Percentiles rank a stretch among this genome's conserved stretches.
phyloP scores from a whole-genome alignment of 2,113 vertebrate genomes.

The Podarcis muralis region DNA sequence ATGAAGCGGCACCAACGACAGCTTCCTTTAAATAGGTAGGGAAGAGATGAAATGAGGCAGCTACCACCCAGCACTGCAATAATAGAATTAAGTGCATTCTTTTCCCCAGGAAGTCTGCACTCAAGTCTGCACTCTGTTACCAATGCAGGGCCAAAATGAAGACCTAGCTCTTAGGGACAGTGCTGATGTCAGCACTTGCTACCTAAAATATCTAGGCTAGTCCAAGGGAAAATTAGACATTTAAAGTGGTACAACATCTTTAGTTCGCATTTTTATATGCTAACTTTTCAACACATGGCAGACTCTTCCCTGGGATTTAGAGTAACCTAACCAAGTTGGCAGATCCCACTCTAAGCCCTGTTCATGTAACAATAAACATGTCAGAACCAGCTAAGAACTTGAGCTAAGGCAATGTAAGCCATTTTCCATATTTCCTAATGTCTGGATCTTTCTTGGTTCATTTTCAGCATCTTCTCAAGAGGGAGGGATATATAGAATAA shows the following conservation, averaged over 20 bases:
- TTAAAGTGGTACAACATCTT: background rate
- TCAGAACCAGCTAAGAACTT: background rate
- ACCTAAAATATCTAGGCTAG: background rate
- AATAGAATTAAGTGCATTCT: background rate
- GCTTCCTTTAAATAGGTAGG: background rate
- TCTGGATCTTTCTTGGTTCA: background rate
- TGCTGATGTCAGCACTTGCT: background rate
- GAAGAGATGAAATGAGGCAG: background rate
- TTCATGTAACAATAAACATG: background rate
- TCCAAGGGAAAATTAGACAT: background rate
- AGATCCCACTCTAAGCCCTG: background rate
- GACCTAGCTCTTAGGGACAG: background rate
- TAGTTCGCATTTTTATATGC: background rate
- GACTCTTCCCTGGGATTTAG: background rate
- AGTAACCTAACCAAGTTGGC: background rate
- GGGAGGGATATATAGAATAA: background rate
- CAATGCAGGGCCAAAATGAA: background rate
- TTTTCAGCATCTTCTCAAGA: background rate
- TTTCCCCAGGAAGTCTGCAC: background rate
- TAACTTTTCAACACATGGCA: background rate
- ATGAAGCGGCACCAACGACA: background rate
- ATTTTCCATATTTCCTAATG: background rate
- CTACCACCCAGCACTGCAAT: background rate
- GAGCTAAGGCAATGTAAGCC: background rate
- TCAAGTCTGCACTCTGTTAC: background rate